Evolutionary conservation across 2,888 invertebrate genomes (phyloP), one percentile per base, ranked within the genome.

Genomic region (Nomada lathburiana): DNA sequence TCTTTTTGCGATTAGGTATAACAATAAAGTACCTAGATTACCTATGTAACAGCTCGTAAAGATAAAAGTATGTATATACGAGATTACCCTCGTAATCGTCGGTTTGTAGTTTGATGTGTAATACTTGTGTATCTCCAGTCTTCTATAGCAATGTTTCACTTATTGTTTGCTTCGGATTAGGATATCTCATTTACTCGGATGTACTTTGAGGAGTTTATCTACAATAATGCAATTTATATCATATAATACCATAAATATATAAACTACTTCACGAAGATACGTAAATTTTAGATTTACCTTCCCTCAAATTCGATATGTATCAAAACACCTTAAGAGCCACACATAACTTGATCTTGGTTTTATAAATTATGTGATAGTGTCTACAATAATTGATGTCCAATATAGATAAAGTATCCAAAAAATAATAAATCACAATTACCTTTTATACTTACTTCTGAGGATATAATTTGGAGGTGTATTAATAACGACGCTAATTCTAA

Each of bases 401-500:
- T 50, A 47, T 11, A 57, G 9, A 62, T 10, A 26, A 42, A 23
- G 20, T 20, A 47, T 26, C 26, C 11, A 60, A 16, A 53, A 7
- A 68, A 13, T 18, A 36, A 36, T 47, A 13, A 64, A 60, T 47
- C 9, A 13, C 13, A 36, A 60, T 62, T 7, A 20, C 55, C 63
- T 76, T 26, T 73, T 42, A 62, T 53, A 76, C 69, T 86, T 76
- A 85, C 86, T 29, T 50, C 63, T 26, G 72, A 76, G 60, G 94
- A 95, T 89, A 94, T 95, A 82, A 97, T 96, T 88, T 95, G 95
- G 71, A 98, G 95, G 93, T 98, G 97, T 60, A 99, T 96, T 75
- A 99, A 95, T 23, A 99, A 95, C 0, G 98, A 97, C 0, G 98
- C 97, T 73, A 99, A 94, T 94, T 99, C 99, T 68, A 99, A 94